Base-by-base conservation (phyloP, 2,113 vertebrate species). In the Onychorhynchus coronatus region DNA sequence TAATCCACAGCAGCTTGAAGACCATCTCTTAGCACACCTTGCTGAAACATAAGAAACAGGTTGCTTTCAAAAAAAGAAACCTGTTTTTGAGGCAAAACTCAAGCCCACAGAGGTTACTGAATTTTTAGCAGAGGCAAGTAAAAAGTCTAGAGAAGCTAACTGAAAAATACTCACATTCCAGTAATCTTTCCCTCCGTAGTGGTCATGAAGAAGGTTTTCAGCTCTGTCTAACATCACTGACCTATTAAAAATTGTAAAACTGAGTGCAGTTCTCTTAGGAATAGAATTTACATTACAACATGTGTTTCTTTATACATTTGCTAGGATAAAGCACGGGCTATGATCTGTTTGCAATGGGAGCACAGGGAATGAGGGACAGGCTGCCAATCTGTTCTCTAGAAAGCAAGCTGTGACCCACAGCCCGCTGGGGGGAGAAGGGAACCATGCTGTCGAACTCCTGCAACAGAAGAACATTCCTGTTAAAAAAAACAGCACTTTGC, bases 141-240 rank as follows among this genome's bases (percentile, higher is more conserved):
- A 35, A 94, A 93, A 85, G 72, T 68, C 46, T 86, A 63, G 33
- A 82, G 50, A 81, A 30, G 56, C 61, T 25, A 9, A 62, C 41
- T 28, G 28, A 49, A 84, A 44, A 72, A 88, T 96, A 99, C 99
- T 99, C 98, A 99, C 99, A 89, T 99, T 98, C 99, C 99, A 99
- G 95, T 99, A 99, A 94, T 99, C 99, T 94, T 98, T 99, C 39
- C 99, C 99, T 74, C 99, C 99, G 20, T 99, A 99, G 94, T 99
- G 99, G 96, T 99, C 99, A 53, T 99, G 99, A 24, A 99, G 99
- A 44, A 99, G 98, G 55, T 99, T 99, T 97, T 99, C 99, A 20
- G 99, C 99, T 97, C 99, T 98, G 97, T 99, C 99, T 71, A 99
- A 91, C 99, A 99, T 99, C 95, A 99, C 98, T 55, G 99, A 99